Percentiles rank a stretch among this genome's conserved stretches.
phyloP scores from a whole-genome alignment of 2,113 vertebrate genomes.

The pig (Sus scrofa) region DNA sequence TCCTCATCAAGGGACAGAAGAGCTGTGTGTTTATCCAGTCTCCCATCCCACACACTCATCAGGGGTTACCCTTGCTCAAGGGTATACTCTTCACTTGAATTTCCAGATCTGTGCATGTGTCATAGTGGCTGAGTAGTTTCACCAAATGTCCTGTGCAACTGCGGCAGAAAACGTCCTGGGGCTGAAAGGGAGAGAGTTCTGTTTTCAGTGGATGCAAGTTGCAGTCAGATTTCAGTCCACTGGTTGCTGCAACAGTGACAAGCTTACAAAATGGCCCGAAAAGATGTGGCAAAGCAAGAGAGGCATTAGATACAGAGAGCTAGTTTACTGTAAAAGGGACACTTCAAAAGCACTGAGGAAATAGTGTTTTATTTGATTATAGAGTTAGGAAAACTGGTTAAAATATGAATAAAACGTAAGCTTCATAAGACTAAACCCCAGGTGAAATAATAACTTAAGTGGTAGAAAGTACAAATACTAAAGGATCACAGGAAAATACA shows the following conservation, averaged over 20 bases:
- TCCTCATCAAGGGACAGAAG: not conserved
- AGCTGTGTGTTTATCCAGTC: not conserved
- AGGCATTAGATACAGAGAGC: not conserved
- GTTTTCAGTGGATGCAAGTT: not conserved
- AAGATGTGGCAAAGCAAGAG: not conserved
- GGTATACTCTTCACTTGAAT: not conserved
- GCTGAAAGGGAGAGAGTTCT: not conserved
- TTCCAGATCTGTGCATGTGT: not conserved
- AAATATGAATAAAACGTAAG: not conserved
- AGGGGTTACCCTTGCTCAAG: not conserved
- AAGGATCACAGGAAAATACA: not conserved
- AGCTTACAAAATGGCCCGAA: not conserved
- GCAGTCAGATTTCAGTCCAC: rapidly evolving
- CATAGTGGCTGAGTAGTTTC: not conserved
- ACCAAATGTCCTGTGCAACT: rapidly evolving
- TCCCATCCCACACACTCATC: rapidly evolving
- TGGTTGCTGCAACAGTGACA: not conserved
- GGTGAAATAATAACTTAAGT: conserved; percentile 6
- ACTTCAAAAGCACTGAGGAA: not conserved
- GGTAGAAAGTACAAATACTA: conserved; percentile 29
- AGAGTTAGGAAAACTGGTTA: not conserved
- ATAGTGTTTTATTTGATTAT: not conserved
- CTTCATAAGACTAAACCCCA: not conserved
- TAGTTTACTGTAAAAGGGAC: not conserved
- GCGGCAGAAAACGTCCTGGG: no score